Evolutionary conservation across 2,888 invertebrate genomes (phyloP).

Genomic region (Tigriopus californicus): DNA sequence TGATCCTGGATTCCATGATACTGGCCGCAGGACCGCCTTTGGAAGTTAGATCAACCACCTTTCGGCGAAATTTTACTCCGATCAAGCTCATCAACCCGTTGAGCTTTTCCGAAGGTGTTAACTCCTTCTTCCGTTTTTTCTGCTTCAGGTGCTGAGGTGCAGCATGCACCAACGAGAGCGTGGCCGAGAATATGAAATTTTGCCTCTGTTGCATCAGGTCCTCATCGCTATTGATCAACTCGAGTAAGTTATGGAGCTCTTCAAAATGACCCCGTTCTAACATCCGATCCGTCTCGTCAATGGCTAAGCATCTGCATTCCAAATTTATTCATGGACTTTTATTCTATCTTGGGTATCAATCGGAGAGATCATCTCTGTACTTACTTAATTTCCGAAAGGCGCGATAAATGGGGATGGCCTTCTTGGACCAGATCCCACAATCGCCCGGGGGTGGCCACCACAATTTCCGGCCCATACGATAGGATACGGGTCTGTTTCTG

Average conservation of each 20-base stretch:
- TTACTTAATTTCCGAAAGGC: slow-evolving; percentile 45
- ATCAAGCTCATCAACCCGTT: slow-evolving; percentile 55
- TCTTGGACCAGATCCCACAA: slow-evolving; percentile 78
- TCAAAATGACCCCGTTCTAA: slow-evolving; percentile 87
- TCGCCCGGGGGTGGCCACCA: slow-evolving; percentile 91
- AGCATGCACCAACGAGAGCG: slow-evolving; percentile 74
- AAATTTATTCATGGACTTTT: slow-evolving; percentile 26
- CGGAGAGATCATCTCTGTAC: slow-evolving; percentile 26
- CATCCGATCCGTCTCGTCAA: slow-evolving; percentile 98
- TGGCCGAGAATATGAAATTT: slow-evolving; percentile 93
- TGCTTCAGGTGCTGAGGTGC: slow-evolving; percentile 37
- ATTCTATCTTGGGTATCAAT: background rate
- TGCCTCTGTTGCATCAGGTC: slow-evolving; percentile 43
- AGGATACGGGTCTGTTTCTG: slow-evolving; percentile 84
- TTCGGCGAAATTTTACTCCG: slow-evolving; percentile 55
- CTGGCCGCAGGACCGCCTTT: slow-evolving; percentile 59
- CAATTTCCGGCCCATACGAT: slow-evolving; percentile 63
- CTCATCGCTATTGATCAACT: slow-evolving; percentile 52
- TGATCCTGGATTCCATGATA: slow-evolving; percentile 38
- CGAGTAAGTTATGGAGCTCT: slow-evolving; percentile 62
- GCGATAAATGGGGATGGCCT: slow-evolving; percentile 53
- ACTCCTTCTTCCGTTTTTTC: slow-evolving; percentile 26
- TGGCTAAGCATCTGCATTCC: slow-evolving; percentile 49
- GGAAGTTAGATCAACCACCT: slow-evolving; percentile 76
- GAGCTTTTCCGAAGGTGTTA: slow-evolving; percentile 54